Evolutionary conservation across 1,140 invertebrate species (phyloP).

Genomic region (Phymastichus coffea): DNA sequence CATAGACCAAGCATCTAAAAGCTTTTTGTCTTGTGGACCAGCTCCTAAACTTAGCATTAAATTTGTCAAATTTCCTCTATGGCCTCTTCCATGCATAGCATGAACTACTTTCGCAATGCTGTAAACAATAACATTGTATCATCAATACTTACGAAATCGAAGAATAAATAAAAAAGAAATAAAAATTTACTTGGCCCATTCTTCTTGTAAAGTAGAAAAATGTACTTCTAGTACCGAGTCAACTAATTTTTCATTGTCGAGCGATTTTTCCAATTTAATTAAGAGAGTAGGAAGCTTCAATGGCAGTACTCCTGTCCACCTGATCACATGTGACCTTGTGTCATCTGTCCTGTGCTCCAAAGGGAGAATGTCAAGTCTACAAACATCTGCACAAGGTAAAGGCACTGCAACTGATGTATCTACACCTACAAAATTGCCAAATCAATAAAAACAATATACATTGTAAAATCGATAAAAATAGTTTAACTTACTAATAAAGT

Average conservation of each 20-base stretch:
- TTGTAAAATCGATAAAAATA: background rate
- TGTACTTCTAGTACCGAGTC: constrained; percentile 50
- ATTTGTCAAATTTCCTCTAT: constrained; percentile 42
- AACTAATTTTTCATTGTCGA: constrained; percentile 50
- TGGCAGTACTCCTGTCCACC: constrained; percentile 50
- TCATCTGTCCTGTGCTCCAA: constrained; percentile 43
- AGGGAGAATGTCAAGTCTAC: constrained; percentile 52
- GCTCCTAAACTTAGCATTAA: constrained; percentile 54
- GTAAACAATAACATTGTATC: constrained; percentile 29
- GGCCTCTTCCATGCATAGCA: constrained; percentile 46
- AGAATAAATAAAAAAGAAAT: background rate
- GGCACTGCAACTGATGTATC: constrained; percentile 52
- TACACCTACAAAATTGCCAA: constrained; percentile 40
- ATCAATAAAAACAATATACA: background rate
- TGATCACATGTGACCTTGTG: constrained; percentile 42
- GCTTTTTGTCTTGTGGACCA: constrained; percentile 49
- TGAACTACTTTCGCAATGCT: constrained; percentile 53
- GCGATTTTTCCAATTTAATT: constrained; percentile 52
- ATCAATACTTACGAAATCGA: background rate
- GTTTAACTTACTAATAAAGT: constrained; percentile 50
- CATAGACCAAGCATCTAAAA: constrained; percentile 53
- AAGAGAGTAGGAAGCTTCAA: constrained; percentile 52
- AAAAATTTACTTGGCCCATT: constrained; percentile 52
- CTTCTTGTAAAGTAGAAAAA: constrained; percentile 52
- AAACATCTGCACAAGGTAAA: constrained; percentile 47